A percentile compares a stretch with the other conserved stretches of the same genome.
These are phyloP conservation scores for Pedionomus torquatus DNA, from an alignment of 2,113 vertebrate genomes.

Conservation along the genomic window DNA sequence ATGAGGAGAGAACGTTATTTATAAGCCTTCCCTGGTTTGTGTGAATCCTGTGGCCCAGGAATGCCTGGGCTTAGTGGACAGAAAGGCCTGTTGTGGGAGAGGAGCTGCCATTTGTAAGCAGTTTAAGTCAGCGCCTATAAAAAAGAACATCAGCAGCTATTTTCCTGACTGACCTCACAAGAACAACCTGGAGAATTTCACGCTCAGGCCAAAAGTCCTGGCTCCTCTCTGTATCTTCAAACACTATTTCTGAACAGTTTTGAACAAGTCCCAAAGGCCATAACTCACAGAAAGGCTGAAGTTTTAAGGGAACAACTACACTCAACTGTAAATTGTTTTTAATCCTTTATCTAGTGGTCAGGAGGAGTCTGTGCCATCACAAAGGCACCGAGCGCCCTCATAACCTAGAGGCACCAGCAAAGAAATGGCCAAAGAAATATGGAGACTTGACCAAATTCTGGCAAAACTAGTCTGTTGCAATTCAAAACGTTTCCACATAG, in stretches of 20 bases:
- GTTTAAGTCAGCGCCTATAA: background rate
- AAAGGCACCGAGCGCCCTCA: background rate
- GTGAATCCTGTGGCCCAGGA: background rate
- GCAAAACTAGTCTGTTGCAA: background rate
- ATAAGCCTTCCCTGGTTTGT: background rate
- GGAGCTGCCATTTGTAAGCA: background rate
- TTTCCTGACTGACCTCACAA: background rate
- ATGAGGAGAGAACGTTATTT: background rate
- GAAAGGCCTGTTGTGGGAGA: background rate
- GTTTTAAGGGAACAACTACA: background rate
- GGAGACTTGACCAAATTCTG: background rate
- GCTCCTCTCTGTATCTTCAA: background rate
- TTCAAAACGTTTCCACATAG: background rate
- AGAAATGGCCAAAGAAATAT: background rate
- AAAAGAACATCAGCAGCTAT: background rate
- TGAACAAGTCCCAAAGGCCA: background rate
- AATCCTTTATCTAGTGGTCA: background rate
- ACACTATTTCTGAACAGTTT: background rate
- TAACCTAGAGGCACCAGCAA: background rate
- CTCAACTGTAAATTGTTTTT: background rate
- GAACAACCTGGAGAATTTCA: background rate
- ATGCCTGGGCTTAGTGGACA: background rate
- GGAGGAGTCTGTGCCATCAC: background rate
- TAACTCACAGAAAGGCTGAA: background rate
- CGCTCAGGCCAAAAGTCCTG: background rate